Percentiles rank a stretch among this genome's conserved stretches.
phyloP scores from a whole-genome alignment of 2,888 invertebrate genomes.

The Rhabditoides inermis region DNA sequence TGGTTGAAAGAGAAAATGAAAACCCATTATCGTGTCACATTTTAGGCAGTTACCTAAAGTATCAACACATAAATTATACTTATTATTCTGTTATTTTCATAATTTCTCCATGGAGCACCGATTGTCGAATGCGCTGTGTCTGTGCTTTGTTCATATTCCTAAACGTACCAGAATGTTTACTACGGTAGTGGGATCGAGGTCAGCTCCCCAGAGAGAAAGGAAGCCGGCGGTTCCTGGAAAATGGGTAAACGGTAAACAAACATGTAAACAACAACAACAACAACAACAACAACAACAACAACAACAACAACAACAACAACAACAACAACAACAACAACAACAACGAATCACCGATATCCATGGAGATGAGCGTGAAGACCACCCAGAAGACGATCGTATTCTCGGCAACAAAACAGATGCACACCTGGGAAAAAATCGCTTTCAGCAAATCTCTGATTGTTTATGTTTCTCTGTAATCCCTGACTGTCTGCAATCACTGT shows the following conservation, averaged over 20 bases:
- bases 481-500: too few relatives aligned
- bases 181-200: slow-evolving; percentile 50
- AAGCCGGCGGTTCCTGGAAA: slow-evolving; percentile 49
- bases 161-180: slow-evolving; percentile 47
- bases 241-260: too few relatives aligned
- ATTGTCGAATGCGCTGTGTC: too few relatives aligned
- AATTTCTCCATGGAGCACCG: not conserved
- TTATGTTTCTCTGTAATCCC: too few relatives aligned
- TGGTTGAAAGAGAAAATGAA: too few relatives aligned
- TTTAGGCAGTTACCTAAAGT: not conserved
- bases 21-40: not conserved
- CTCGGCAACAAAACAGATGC: slow-evolving; percentile 49
- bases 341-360: slow-evolving; percentile 46
- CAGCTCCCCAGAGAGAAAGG: slow-evolving; percentile 50
- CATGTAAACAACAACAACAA: too few relatives aligned
- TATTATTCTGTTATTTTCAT: not conserved
- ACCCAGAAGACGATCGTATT: slow-evolving; percentile 51
- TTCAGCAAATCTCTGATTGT: too few relatives aligned
- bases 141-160: not conserved
- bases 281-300: slow-evolving; percentile 30
- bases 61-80: not conserved
- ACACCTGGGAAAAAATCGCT: too few relatives aligned
- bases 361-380: slow-evolving; percentile 45
- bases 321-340: too few relatives aligned
- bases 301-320: too few relatives aligned